Evolutionary conservation across 2,888 invertebrate genomes (phyloP).

Genomic region (Drosophila testacea): DNA sequence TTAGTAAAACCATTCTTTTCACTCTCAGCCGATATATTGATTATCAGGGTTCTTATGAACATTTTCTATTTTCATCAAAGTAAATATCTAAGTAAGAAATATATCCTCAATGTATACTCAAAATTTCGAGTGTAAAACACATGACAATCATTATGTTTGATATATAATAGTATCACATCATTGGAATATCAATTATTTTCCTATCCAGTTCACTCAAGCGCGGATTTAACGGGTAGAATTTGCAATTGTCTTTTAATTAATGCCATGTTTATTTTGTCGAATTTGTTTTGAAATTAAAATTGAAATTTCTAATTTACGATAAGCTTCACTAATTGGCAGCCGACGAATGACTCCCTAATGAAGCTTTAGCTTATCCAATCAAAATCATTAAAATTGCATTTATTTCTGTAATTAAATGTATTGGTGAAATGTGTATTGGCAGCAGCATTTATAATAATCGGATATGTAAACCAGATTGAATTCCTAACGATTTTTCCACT

Average conservation of each 20-base stretch:
- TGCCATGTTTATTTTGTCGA: neutral
- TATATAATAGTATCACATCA: neutral
- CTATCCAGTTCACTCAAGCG: neutral
- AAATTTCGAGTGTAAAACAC: too few species aligned
- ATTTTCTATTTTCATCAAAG: too few species aligned
- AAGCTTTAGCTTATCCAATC: conserved; percentile 12
- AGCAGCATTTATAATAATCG: neutral
- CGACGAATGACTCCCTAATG: conserved; percentile 1
- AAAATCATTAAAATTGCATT: conserved; percentile 23
- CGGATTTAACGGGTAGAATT: neutral
- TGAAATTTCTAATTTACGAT: neutral
- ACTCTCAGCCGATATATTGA: too few species aligned
- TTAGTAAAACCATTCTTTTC: too few species aligned
- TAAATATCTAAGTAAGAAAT: too few species aligned
- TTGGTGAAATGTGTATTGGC: neutral
- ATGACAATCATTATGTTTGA: too few species aligned
- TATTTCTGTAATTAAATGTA: conserved; percentile 25
- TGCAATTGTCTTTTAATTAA: conserved; percentile 10
- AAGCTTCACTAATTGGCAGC: conserved; percentile 23
- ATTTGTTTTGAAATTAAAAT: conserved; percentile 4
- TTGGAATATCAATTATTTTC: neutral
- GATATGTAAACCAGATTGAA: conserved; percentile 6
- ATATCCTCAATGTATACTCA: too few species aligned
- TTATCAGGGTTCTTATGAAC: too few species aligned
- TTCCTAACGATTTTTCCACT: conserved; percentile 32